phyloP scores from a whole-genome alignment of 2,888 invertebrate genomes.

The Galeopsomyia nigrocyanea region DNA sequence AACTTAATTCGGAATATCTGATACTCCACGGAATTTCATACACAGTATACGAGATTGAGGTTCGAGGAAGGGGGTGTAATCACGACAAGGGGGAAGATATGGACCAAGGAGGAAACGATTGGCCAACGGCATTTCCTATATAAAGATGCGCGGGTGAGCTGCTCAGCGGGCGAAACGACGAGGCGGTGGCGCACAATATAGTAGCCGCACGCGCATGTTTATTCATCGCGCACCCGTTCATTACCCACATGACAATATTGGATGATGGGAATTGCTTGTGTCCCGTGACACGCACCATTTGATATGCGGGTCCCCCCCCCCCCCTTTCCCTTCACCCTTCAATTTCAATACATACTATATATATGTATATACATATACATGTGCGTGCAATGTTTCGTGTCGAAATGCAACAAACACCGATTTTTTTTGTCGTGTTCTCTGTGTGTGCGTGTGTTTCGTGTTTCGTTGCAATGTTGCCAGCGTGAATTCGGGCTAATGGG shows the following conservation, averaged over 20 bases:
- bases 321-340: conserved; percentile 10
- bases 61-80: not conserved
- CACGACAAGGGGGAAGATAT: not conserved
- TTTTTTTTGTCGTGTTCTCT: not conserved
- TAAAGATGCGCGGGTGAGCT: conserved; percentile 36
- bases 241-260: conserved; percentile 69
- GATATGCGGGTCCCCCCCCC: conserved; percentile 63
- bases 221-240: conserved; percentile 66
- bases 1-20: too few species aligned
- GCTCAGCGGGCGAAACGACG: conserved; percentile 38
- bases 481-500: conserved; percentile 35
- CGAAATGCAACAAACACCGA: conserved; percentile 40
- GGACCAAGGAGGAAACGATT: conserved; percentile 50
- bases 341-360: not conserved
- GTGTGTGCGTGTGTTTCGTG: too few species aligned
- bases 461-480: conserved; percentile 18
- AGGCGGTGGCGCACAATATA: conserved; percentile 43
- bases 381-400: conserved; percentile 23
- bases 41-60: too few species aligned
- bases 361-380: conserved; percentile 3
- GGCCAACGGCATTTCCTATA: conserved; percentile 53
- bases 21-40: too few species aligned
- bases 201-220: conserved; percentile 59
- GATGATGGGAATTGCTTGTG: conserved; percentile 68
- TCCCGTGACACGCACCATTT: conserved; percentile 67